Evolutionary conservation across 2,113 vertebrate genomes (phyloP).

Genomic region (Morone chrysops): DNA sequence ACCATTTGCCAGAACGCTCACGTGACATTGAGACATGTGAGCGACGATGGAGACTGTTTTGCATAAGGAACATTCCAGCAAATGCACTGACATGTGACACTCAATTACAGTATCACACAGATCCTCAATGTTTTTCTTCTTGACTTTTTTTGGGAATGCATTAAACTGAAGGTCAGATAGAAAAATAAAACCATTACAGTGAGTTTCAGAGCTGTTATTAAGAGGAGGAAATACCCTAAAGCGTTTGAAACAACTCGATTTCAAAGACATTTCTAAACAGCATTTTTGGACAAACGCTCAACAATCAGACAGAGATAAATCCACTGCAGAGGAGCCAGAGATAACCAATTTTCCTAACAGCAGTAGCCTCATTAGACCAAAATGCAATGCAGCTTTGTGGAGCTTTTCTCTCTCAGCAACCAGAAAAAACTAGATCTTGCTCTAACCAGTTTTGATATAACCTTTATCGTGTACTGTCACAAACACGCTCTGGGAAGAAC

Average conservation of each 20-base stretch:
- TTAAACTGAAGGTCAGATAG: conserved; percentile 33
- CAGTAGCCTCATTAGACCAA: conserved; percentile 9
- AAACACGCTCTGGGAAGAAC: background rate
- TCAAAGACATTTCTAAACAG: conserved; percentile 15
- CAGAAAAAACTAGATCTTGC: background rate
- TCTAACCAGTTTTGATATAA: background rate
- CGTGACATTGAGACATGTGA: conserved; percentile 51
- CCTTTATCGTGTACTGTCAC: background rate
- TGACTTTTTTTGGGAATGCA: conserved; percentile 11
- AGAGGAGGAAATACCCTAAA: background rate
- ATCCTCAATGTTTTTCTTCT: conserved; percentile 33
- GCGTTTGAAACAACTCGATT: conserved; percentile 4
- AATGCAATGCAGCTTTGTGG: background rate
- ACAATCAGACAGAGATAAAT: conserved; percentile 27
- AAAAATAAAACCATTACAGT: conserved; percentile 30
- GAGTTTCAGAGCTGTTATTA: conserved; percentile 34
- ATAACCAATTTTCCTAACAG: conserved; percentile 35
- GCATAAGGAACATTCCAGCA: conserved; percentile 36
- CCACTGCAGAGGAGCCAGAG: conserved; percentile 15
- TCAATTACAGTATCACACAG: conserved; percentile 40
- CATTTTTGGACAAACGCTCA: conserved; percentile 5
- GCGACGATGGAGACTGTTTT: conserved; percentile 15
- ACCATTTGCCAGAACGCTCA: conserved; percentile 53
- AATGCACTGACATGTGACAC: conserved; percentile 50
- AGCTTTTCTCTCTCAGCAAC: background rate